These are phyloP conservation scores for Acleris cristana DNA, from an alignment of 2,888 invertebrate genomes.

Conservation along the genomic window DNA sequence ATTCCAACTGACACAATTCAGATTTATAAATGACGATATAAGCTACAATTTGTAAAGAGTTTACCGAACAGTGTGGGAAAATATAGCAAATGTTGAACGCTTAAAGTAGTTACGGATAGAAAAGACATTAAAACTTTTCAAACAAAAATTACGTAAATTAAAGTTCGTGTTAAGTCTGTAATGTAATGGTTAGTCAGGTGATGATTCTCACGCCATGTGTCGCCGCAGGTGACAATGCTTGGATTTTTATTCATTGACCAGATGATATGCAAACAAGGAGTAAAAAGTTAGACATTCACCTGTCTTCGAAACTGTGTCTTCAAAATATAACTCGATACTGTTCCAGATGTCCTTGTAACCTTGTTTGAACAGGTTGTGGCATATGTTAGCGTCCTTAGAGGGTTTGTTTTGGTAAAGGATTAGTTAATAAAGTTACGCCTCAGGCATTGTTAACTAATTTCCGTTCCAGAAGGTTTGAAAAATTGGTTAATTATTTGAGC, in stretches of 20 bases:
- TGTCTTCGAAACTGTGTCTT: conserved; percentile 58
- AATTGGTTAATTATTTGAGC: conserved; percentile 17
- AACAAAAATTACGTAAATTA: conserved; percentile 10
- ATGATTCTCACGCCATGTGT: conserved; percentile 46
- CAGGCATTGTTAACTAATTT: conserved; percentile 41
- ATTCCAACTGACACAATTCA: conserved; percentile 14
- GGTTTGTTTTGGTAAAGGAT: conserved; percentile 27
- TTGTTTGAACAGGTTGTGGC: conserved; percentile 46
- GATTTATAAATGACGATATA: conserved; percentile 1
- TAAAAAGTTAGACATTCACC: conserved; percentile 62
- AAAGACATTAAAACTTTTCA: conserved; percentile 16
- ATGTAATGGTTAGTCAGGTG: conserved; percentile 42
- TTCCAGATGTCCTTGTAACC: conserved; percentile 52
- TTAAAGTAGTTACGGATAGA: neutral
- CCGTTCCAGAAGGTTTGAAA: conserved; percentile 18
- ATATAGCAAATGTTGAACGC: conserved; percentile 45
- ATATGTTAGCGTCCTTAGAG: conserved; percentile 25
- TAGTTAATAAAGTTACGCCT: conserved; percentile 37
- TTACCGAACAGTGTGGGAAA: conserved; percentile 50
- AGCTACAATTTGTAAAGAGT: conserved; percentile 9
- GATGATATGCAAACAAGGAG: conserved; percentile 62
- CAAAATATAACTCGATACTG: conserved; percentile 48
- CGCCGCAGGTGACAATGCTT: conserved; percentile 60
- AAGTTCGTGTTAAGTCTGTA: neutral
- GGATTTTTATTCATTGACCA: conserved; percentile 57